Percentiles rank a stretch among this genome's conserved stretches.
These are phyloP conservation scores for Felis chaus DNA, from an alignment of 2,113 vertebrate species.

Conservation along the genomic window DNA sequence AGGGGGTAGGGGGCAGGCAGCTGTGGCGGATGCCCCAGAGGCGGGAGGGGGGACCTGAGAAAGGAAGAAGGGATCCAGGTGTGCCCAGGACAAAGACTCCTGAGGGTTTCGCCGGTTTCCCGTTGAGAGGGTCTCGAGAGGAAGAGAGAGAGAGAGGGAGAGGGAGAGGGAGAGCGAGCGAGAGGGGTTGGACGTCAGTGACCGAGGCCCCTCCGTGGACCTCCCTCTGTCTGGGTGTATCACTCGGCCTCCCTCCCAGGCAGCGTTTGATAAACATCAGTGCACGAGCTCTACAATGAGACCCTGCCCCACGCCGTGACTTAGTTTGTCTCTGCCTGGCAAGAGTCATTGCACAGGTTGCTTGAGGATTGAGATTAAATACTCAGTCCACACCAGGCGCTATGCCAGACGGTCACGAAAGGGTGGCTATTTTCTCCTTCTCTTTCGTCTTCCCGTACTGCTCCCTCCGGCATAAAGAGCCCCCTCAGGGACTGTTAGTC, in stretches of 20 bases:
- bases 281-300: fast-evolving
- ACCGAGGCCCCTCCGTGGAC: not conserved
- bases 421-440: not conserved
- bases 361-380: not conserved
- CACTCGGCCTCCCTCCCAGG: fast-evolving
- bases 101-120: too few relatives aligned
- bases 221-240: not conserved
- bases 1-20: too few relatives aligned
- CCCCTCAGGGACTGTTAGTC: too few relatives aligned
- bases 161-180: too few relatives aligned
- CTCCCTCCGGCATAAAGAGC: not conserved
- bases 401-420: fast-evolving
- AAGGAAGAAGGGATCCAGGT: not conserved
- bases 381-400: fast-evolving
- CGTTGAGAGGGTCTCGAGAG: fast-evolving
- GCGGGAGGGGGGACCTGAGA: too few relatives aligned
- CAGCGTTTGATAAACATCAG: fast-evolving
- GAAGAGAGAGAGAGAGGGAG: too few relatives aligned
- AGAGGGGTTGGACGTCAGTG: fast-evolving
- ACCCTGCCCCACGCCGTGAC: fast-evolving
- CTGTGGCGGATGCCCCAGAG: fast-evolving
- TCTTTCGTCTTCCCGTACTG: not conserved
- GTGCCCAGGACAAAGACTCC: fast-evolving
- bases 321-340: not conserved
- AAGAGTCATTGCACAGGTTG: not conserved